Conservation (phyloP, 1,140 invertebrate genomes). For the Formica selysi region DNA sequence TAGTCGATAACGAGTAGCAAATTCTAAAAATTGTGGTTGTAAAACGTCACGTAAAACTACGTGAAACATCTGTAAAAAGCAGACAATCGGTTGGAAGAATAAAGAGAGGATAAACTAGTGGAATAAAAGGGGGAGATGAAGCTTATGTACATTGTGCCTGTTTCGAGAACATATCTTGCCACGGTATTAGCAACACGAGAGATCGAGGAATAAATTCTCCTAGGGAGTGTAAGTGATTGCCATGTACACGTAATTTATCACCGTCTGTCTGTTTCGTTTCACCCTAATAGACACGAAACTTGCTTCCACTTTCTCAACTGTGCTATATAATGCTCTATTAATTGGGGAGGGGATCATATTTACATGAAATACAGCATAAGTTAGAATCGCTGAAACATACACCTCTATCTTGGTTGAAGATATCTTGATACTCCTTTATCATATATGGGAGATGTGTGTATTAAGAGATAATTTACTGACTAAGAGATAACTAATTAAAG, state of each 20-base stretch:
- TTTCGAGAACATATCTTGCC: not conserved
- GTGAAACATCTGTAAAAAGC: not conserved
- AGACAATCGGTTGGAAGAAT: not conserved
- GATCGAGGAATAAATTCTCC: conserved; percentile 14
- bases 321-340: conserved; percentile 5
- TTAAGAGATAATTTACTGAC: not conserved
- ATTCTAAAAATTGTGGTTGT: not conserved
- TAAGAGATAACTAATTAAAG: not conserved
- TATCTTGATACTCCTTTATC: not conserved
- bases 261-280: conserved; percentile 8
- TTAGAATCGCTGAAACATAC: not conserved
- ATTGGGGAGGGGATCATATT: conserved; percentile 5
- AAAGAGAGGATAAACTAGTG: not conserved
- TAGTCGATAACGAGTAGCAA: not conserved
- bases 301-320: conserved; percentile 7
- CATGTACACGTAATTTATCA: not conserved
- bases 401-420: not conserved
- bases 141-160: not conserved
- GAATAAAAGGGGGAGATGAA: not conserved
- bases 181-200: not conserved
- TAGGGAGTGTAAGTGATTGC: conserved; percentile 3
- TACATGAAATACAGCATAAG: not conserved
- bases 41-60: not conserved
- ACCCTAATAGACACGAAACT: conserved; percentile 19
- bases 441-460: not conserved